phyloP scores from a whole-genome alignment of 37 sponge, comb jelly and placozoan genomes.

The Halichondria panicea region DNA sequence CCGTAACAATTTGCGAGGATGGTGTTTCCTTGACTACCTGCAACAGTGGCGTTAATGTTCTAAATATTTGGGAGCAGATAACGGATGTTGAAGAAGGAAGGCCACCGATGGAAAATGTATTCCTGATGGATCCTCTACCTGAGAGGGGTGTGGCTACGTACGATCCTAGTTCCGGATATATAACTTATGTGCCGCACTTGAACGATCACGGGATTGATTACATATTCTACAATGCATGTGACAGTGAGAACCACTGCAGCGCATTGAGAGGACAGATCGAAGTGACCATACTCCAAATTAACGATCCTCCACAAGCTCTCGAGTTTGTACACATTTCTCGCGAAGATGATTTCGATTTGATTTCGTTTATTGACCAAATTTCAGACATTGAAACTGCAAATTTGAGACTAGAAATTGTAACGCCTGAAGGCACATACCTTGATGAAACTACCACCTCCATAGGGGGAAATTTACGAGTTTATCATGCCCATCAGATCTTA shows the following conservation, averaged over 20 bases:
- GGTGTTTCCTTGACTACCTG: conserved; percentile 3
- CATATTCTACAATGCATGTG: conserved; percentile 76
- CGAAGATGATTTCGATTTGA: conserved; percentile 86
- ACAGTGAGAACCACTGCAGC: conserved; percentile 59
- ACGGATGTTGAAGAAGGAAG: conserved; percentile 82
- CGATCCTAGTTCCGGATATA: conserved; percentile 56
- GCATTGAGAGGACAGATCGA: conserved; percentile 34
- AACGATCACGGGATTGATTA: conserved; percentile 65
- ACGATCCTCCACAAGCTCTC: conserved; percentile 71
- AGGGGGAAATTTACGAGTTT: conserved; percentile 74
- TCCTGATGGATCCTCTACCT: conserved; percentile 46
- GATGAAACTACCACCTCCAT: conserved; percentile 40
- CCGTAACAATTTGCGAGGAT: conserved; percentile 54
- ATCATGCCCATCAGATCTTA: conserved; percentile 83
- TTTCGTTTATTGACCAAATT: conserved; percentile 50
- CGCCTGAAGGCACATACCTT: conserved; percentile 8
- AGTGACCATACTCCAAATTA: conserved; percentile 61
- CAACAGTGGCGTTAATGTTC: conserved; percentile 4
- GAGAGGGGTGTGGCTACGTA: conserved; percentile 60
- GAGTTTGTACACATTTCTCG: conserved; percentile 48
- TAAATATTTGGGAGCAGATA: conserved; percentile 38
- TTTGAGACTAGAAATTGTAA: conserved; percentile 50
- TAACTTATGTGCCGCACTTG: conserved; percentile 56
- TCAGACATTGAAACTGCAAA: conserved; percentile 55
- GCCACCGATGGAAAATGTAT: conserved; percentile 40